Evolutionary conservation across 64 coral and sea anemone species (phyloP).

Genomic region (Cladopsammia gracilis): DNA sequence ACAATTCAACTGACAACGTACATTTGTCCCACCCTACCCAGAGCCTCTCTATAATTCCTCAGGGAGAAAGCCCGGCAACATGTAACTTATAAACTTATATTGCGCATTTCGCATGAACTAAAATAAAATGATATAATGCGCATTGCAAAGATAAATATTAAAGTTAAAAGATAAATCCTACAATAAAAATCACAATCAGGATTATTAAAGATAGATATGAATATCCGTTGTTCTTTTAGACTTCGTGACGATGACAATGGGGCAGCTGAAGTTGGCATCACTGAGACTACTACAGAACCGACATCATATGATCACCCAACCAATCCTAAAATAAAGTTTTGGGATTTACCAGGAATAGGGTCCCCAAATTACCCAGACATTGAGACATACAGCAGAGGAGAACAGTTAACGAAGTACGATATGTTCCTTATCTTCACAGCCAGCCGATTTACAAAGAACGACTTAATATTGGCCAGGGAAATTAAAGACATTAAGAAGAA

Average conservation of each 20-base stretch:
- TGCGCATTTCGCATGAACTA: too few relatives aligned
- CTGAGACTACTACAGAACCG: background rate
- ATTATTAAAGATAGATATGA: too few relatives aligned
- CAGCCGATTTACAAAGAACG: conserved; percentile 10
- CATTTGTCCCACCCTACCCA: too few relatives aligned
- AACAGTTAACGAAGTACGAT: conserved; percentile 7
- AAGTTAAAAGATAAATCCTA: too few relatives aligned
- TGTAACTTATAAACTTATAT: too few relatives aligned
- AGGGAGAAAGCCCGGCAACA: too few relatives aligned
- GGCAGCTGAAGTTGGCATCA: conserved; percentile 23
- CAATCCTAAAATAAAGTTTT: conserved; percentile 63
- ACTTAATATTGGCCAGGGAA: conserved; percentile 26
- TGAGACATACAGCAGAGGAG: conserved; percentile 8
- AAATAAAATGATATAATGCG: too few relatives aligned
- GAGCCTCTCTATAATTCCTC: too few relatives aligned
- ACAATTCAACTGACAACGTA: too few relatives aligned
- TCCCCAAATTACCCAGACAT: conserved; percentile 55
- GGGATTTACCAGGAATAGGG: conserved; percentile 55
- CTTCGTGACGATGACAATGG: conserved; percentile 25
- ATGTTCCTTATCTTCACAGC: conserved; percentile 28
- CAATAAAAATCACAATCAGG: too few relatives aligned
- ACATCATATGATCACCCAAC: conserved; percentile 24
- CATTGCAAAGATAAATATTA: too few relatives aligned
- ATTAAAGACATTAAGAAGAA: conserved; percentile 13
- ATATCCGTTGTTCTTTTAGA: too few relatives aligned